phyloP scores from a whole-genome alignment of 2,888 invertebrate species.

The Drosophila parthenogenetica region DNA sequence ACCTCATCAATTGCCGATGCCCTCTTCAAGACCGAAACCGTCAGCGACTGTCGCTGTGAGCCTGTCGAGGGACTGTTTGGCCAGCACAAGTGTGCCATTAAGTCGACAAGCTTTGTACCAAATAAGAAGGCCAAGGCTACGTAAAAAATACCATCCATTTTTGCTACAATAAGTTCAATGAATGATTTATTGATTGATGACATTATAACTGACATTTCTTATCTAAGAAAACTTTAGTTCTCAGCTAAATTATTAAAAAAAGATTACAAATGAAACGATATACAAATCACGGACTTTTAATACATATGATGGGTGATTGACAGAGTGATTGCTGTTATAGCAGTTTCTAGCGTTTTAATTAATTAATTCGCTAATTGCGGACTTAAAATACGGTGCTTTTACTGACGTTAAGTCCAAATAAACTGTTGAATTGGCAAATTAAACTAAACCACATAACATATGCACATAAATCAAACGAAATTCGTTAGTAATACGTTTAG shows the following conservation, averaged over 20 bases:
- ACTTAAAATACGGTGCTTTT: too few relatives aligned
- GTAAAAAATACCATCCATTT: slow-evolving; percentile 27
- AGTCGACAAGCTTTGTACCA: slow-evolving; percentile 80
- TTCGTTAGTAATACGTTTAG: too few relatives aligned
- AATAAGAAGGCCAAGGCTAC: slow-evolving; percentile 79
- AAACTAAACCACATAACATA: too few relatives aligned
- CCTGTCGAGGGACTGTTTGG: slow-evolving; percentile 77
- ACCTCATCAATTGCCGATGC: slow-evolving; percentile 83
- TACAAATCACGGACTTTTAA: neutral
- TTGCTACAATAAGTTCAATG: neutral
- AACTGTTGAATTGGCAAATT: too few relatives aligned
- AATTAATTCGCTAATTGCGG: too few relatives aligned
- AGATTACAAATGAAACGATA: slow-evolving; percentile 1
- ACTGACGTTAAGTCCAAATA: too few relatives aligned
- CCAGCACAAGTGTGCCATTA: slow-evolving; percentile 81
- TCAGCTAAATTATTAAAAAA: slow-evolving; percentile 12
- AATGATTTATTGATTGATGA: slow-evolving; percentile 1
- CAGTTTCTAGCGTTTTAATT: too few relatives aligned
- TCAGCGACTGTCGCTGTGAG: slow-evolving; percentile 81
- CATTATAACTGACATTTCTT: slow-evolving; percentile 4
- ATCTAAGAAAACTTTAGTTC: slow-evolving; percentile 11
- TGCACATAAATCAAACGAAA: too few relatives aligned
- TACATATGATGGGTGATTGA: too few relatives aligned
- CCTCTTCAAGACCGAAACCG: slow-evolving; percentile 83
- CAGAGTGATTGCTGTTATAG: too few relatives aligned